phyloP scores from a whole-genome alignment of 2,888 invertebrate species.

The Eilema depressum region DNA sequence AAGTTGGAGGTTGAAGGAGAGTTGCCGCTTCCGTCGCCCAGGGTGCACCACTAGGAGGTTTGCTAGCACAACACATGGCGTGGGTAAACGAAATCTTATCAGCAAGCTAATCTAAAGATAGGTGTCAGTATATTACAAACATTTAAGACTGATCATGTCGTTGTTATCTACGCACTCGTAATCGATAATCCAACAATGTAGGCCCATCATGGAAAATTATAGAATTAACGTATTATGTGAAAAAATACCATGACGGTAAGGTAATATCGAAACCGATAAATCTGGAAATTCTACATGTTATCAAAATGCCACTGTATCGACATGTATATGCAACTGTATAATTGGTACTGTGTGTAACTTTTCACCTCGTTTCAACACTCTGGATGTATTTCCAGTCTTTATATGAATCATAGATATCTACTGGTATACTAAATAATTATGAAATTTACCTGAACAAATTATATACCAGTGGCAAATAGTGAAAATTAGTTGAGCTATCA shows the following conservation, averaged over 20 bases:
- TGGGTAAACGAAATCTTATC: conserved; percentile 5
- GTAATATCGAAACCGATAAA: background rate
- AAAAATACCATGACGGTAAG: background rate
- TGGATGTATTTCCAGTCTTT: background rate
- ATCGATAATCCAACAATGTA: conserved; percentile 5
- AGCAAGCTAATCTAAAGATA: conserved; percentile 1
- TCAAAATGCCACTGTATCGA: conserved; percentile 3
- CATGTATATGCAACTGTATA: background rate
- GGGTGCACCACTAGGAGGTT: background rate
- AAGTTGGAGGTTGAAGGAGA: background rate
- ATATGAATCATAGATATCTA: background rate
- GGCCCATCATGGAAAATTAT: conserved; percentile 7
- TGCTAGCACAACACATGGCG: background rate
- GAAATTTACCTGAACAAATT: background rate
- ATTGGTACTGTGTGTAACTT: background rate
- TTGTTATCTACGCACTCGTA: conserved; percentile 8
- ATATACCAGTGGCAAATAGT: too few species aligned
- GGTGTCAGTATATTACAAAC: background rate
- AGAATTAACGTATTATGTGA: background rate
- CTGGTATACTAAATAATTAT: background rate
- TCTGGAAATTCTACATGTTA: background rate
- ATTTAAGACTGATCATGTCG: conserved; percentile 7
- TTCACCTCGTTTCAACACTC: background rate
- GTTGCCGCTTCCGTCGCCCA: background rate
- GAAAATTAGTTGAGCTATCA: too few species aligned